A percentile compares a stretch with the other conserved stretches of the same genome.
Evolutionary conservation across 30 jellyfish, hydroid and myxozoan genomes (phyloP).

Genomic region (Aurelia aurita): DNA sequence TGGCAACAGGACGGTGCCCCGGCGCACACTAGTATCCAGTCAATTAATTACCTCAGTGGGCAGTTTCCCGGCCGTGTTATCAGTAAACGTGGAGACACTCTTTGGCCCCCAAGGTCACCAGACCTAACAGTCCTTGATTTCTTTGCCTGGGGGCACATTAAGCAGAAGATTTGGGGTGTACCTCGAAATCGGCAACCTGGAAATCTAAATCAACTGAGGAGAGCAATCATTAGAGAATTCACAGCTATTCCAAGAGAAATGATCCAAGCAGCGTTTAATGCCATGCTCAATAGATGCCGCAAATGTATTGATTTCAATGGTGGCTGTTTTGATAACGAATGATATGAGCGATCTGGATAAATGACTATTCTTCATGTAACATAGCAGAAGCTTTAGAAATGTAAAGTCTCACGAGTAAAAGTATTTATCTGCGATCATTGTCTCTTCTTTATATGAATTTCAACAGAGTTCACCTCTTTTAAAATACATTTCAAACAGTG

Average conservation of each 20-base stretch:
- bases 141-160: constrained; percentile 15
- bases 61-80: background rate
- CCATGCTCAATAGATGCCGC: background rate
- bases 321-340: background rate
- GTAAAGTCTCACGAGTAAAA: too few species aligned
- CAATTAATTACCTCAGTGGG: background rate
- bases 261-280: background rate
- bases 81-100: background rate
- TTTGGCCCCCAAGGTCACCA: constrained; percentile 13
- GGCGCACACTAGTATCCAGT: background rate
- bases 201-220: background rate
- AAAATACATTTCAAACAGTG: too few species aligned
- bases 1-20: constrained; percentile 26
- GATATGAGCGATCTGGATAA: too few species aligned
- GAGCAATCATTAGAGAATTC: background rate
- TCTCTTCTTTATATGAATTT: too few species aligned
- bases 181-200: background rate
- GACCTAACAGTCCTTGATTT: constrained; percentile 10
- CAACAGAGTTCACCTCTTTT: too few species aligned
- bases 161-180: constrained; percentile 3
- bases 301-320: background rate
- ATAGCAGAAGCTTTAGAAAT: too few species aligned
- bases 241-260: background rate
- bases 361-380: too few species aligned
- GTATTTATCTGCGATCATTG: too few species aligned